Base-by-base conservation (phyloP, 2,797 vertebrate species). In the Halcyon leucocephala region DNA sequence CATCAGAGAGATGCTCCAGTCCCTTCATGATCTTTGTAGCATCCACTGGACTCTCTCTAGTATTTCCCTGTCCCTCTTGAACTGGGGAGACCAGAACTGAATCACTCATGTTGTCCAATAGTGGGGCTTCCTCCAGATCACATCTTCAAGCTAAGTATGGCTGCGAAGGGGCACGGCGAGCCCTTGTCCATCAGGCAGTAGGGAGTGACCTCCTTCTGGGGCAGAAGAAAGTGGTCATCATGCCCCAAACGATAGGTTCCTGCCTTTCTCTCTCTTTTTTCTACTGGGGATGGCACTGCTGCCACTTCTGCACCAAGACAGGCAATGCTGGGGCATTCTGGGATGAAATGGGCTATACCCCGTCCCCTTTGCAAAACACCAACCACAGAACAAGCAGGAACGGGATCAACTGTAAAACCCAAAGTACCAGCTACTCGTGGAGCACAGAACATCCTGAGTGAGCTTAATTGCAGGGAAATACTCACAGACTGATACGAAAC, bases 71-170 rank as follows among this genome's bases (percentile, higher is more conserved):
- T 49, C 24, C 48, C 24, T 51, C 14, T 51, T 51, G 26, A 51
- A 51, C 49, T 51, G 49, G 26, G 49, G 49, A 15, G 25, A 10
- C 26, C 26, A 51, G 49, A 51, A 51, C 5, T 15, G 49, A 51
- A 51, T 31, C 93, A 91, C 90, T 86, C 94, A 91, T 95, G 93
- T 12, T 71, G 55, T 80, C 33, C 71, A 65, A 12, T 7, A 37
- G 37, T 2, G 22, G 65, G 84, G 57, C 52, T 93, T 86, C 78
- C 88, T 89, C 77, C 81, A 93, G 74, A 84, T 42, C 1, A 1
- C 10, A n/a, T 60, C 91, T 72, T 57, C 52, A 7, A 86, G 93
- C 55, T 64, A 64, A 0, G 73, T 9, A 55, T 7, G 60, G 55
- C 81, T 71, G 44, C 0, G 18, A 86, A 78, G 28, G 24, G 14